Evolutionary conservation across 2,888 invertebrate species (phyloP).

Genomic region (Urechis unicinctus): DNA sequence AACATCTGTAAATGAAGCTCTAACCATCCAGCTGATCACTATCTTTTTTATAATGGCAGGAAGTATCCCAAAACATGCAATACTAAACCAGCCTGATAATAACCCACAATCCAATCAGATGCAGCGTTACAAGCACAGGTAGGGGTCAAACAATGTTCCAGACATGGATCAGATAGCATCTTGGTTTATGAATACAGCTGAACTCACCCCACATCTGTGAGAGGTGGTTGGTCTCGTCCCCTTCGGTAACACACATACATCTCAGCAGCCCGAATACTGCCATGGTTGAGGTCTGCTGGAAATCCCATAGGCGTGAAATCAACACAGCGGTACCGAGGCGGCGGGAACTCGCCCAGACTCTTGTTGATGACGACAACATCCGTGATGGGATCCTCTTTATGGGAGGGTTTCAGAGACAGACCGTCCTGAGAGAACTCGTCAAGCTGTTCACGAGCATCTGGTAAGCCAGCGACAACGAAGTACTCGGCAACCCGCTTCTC

Average conservation of each 20-base stretch:
- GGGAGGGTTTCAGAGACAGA: constrained; percentile 69
- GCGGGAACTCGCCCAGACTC: constrained; percentile 74
- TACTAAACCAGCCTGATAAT: too few relatives aligned
- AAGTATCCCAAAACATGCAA: too few relatives aligned
- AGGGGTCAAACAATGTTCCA: too few relatives aligned
- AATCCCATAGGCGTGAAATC: constrained; percentile 59
- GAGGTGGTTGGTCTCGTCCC: constrained; percentile 88
- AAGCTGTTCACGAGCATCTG: constrained; percentile 60
- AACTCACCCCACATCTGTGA: constrained; percentile 88
- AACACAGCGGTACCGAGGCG: constrained; percentile 37
- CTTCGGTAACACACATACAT: constrained; percentile 87
- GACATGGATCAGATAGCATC: too few relatives aligned
- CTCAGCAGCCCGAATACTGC: constrained; percentile 85
- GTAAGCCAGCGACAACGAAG: constrained; percentile 94
- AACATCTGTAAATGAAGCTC: too few relatives aligned
- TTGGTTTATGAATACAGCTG: too few relatives aligned
- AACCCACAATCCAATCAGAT: too few relatives aligned
- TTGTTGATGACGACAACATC: constrained; percentile 75
- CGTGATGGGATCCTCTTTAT: constrained; percentile 74
- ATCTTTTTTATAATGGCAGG: too few relatives aligned
- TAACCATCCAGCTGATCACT: too few relatives aligned
- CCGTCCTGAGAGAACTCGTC: constrained; percentile 70
- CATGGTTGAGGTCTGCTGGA: constrained; percentile 94
- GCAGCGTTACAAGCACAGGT: too few relatives aligned
- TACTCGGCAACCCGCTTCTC: constrained; percentile 77